phyloP scores from a whole-genome alignment of 1,140 invertebrate genomes.

The Penaeus vannamei region DNA sequence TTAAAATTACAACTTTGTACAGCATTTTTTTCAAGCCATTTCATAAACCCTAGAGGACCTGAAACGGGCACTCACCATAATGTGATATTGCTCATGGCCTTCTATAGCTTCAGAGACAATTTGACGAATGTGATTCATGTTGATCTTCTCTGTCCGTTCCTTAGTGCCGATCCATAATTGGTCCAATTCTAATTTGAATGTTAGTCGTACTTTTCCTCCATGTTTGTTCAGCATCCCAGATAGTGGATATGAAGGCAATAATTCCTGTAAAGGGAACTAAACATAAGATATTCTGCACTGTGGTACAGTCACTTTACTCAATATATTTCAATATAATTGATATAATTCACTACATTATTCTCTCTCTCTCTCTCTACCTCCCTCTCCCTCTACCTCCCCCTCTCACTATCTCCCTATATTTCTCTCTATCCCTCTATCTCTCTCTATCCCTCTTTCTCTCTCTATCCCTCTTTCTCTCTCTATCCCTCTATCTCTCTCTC shows the following conservation, averaged over 20 bases:
- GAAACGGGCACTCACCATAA: conserved; percentile 80
- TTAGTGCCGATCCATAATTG: conserved; percentile 95
- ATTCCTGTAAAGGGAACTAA: conserved; percentile 76
- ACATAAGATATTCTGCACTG: not conserved
- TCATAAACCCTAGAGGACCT: no score
- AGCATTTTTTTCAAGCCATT: no score
- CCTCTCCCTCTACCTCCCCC: no score
- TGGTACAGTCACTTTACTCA: not conserved
- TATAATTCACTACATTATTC: no score
- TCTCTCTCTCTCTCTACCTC: no score
- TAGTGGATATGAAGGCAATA: conserved; percentile 85
- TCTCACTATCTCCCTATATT: no score
- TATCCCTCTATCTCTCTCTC: no score
- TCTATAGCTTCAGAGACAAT: conserved; percentile 88
- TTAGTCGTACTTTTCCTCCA: conserved; percentile 92
- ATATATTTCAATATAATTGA: not conserved
- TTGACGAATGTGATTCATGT: conserved; percentile 91
- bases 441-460: no score
- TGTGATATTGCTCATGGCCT: conserved; percentile 93
- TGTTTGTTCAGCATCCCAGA: conserved; percentile 93
- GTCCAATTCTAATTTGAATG: conserved; percentile 93
- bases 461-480: no score
- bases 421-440: no score
- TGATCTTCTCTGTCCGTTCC: conserved; percentile 93
- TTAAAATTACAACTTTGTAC: no score